Evolutionary conservation across 2,888 invertebrate species (phyloP), one percentile per base, ranked within the genome.

Genomic region (Fragum sueziense): DNA sequence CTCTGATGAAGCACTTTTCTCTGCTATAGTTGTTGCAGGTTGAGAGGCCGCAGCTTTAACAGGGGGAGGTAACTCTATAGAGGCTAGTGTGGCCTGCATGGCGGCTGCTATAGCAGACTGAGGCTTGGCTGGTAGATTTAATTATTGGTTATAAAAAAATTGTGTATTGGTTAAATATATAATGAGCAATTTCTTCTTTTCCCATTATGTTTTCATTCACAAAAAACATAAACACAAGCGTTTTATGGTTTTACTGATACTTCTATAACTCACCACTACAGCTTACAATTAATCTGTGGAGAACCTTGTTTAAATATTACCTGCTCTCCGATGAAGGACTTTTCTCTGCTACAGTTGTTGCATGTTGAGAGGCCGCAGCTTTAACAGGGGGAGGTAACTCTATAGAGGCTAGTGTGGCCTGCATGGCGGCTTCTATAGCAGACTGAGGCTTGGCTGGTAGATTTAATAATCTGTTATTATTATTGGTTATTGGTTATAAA

Each of bases 11-110:
- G 79, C 82, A 68, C 76, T 71, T 62, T 82, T 85, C 65, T 79
- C 85, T 33, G 80, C 80, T 65, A 79, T 70, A 67, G 79, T 84
- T 54, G 69, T 84, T 25, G 80, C 78, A 17, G 11, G 65, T 29
- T 70, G 62, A 31, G 52, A 29, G 29, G 59, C 69, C n/a, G 57
- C 71, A 4, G 70, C 75, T 17, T 81, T 76, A 2, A 83, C 73
- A 0, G 88, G 86, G 3, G 92, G 91, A 27, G 93, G 93, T 34
- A 93, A 85, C 61, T 96, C 96, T 87, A 98, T 98, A 14, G 97
- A 95, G 0, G 97, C 98, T 33, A 98, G 94, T 0, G 98, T 98
- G 27, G 98, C 98, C 7, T 97, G 97, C 97, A 98, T 98, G 0
- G 98, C 97, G 89, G 97, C 97, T 93, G 98, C 98, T 72, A 98